Base-by-base conservation (phyloP, 2,888 invertebrate species). In the Machimus rusticus region DNA sequence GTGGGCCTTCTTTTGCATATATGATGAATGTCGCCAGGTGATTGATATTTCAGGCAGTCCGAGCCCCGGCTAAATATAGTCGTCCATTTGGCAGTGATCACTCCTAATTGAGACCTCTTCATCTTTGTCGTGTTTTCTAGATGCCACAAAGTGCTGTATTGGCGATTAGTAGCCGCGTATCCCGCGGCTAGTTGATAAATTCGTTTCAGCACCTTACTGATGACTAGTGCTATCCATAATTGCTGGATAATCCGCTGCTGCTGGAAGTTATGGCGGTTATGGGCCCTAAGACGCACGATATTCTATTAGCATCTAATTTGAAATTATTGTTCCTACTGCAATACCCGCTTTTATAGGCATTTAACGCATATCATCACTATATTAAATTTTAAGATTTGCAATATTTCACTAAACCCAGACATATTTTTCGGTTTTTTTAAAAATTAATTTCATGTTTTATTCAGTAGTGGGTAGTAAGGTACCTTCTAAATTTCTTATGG, bases 1-100 rank as follows among this genome's bases (percentile, higher is more conserved):
- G 51, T 28, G 23, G 46, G 37, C 46, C 85, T 74, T 74, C 51
- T 85, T 46, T 85, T 74, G 85, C 74, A 85, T 85, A 66, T 51
- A 46, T 85, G 85, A 85, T 85, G 28, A 85, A 85, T 85, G 85
- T 74, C 74, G 46, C 34, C 74, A 43, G 39, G 37, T 85, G 85
- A 85, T 85, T 85, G 85, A 85, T 85, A 85, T 74, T 85, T 74
- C 43, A 55, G 12, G 23, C 31, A 19, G 66, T 23, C 39, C 19
- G 4, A n/a, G 9, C 5, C 14, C 19, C 19, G 23, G 81, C 55
- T 81, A 55, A 81, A 84, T 84, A 37, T 37, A 84, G 66, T 66
- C 66, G 66, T 57, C 82, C 82, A 23, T 84, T 84, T 84, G 82
- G 28, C 34, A 46, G 66, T 84, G 82, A 84, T 66, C 82, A 84